Conservation (phyloP, 2,888 invertebrate genomes). For the Drosophila atripex region DNA sequence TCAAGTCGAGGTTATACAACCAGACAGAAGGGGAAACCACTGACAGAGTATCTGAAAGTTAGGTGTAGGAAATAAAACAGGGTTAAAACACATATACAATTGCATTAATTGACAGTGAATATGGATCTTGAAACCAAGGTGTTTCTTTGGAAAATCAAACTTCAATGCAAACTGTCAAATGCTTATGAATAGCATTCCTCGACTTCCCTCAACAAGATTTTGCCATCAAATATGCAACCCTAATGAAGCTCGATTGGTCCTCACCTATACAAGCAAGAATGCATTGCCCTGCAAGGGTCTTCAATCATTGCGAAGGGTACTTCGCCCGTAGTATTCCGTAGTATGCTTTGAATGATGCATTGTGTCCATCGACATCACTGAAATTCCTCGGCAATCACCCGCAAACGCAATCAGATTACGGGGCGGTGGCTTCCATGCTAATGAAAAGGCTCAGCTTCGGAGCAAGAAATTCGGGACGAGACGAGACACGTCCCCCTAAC, state of each 20-base stretch:
- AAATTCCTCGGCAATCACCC: conserved; percentile 24
- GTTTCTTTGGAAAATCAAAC: too few relatives aligned
- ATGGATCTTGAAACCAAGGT: background rate
- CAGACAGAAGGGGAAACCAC: conserved; percentile 9
- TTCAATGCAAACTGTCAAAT: background rate
- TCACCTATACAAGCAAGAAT: conserved; percentile 20
- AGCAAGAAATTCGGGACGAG: background rate
- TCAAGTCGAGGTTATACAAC: conserved; percentile 20
- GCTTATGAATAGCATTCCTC: background rate
- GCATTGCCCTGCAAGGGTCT: conserved; percentile 30
- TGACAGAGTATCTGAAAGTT: conserved; percentile 2
- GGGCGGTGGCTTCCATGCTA: conserved; percentile 42
- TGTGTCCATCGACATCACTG: conserved; percentile 49
- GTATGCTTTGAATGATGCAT: conserved; percentile 11
- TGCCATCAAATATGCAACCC: conserved; percentile 24
- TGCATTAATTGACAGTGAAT: background rate
- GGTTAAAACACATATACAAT: background rate
- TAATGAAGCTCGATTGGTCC: conserved; percentile 41
- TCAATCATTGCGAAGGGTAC: conserved; percentile 15
- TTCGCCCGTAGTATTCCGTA: background rate
- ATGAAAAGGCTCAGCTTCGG: conserved; percentile 50
- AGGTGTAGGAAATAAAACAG: background rate
- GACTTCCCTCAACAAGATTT: conserved; percentile 1
- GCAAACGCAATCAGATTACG: conserved; percentile 21
- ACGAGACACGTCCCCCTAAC: conserved; percentile 34